Percentiles rank a stretch among this genome's conserved stretches.
phyloP scores from a whole-genome alignment of 1,140 invertebrate genomes.

The Ephestia elutella region DNA sequence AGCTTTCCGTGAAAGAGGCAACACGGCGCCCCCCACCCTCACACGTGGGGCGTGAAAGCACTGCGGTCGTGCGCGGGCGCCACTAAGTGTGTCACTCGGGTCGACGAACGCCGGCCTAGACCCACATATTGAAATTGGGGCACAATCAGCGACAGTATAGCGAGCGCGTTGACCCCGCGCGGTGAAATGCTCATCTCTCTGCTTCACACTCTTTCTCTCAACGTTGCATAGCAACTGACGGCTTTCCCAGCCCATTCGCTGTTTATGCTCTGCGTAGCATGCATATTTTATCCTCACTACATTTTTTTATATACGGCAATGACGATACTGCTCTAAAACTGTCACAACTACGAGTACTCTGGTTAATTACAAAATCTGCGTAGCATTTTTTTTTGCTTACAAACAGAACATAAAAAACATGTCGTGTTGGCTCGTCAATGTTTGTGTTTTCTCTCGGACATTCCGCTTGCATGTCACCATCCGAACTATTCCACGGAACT shows the following conservation, averaged over 20 bases:
- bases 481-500: slow-evolving; percentile 62
- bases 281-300: not conserved
- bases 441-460: slow-evolving; percentile 49
- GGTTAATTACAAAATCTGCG: not conserved
- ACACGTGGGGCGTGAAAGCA: slow-evolving; percentile 66
- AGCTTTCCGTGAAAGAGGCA: slow-evolving; percentile 51
- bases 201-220: slow-evolving; percentile 70
- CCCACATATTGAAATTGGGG: slow-evolving; percentile 71
- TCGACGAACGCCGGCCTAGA: slow-evolving; percentile 74
- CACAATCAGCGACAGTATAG: slow-evolving; percentile 73
- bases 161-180: slow-evolving; percentile 66
- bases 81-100: slow-evolving; percentile 66
- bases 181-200: slow-evolving; percentile 72
- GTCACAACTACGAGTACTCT: not conserved
- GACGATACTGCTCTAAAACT: too few species aligned
- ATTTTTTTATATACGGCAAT: too few species aligned
- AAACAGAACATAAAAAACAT: slow-evolving; percentile 10
- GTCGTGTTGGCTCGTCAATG: slow-evolving; percentile 26
- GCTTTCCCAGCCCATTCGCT: slow-evolving; percentile 43
- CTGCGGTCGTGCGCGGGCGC: slow-evolving; percentile 55
- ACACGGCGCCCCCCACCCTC: slow-evolving; percentile 41
- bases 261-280: slow-evolving; percentile 7
- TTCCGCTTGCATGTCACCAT: slow-evolving; percentile 58
- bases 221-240: slow-evolving; percentile 41
- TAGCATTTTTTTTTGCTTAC: slow-evolving; percentile 5